A percentile compares a stretch with the other conserved stretches of the same genome.
Conservation (phyloP, 2,888 invertebrate species). For the Drosophila crucigera region DNA sequence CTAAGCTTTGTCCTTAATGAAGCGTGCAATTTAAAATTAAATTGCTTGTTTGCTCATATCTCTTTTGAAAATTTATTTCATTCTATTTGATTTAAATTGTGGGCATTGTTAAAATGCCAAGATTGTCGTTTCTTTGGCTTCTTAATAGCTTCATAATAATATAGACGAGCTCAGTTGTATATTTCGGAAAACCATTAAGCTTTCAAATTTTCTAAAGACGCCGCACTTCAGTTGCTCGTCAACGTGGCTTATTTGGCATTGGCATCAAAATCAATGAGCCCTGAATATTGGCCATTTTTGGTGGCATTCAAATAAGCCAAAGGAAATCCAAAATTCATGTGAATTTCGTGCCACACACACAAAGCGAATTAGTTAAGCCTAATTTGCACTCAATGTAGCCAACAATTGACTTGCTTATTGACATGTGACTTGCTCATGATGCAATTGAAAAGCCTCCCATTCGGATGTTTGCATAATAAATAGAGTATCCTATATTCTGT, state of each 20-base stretch:
- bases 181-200: constrained; percentile 13
- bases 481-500: not conserved
- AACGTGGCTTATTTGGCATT: constrained; percentile 22
- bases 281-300: constrained; percentile 58
- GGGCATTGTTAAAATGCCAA: not conserved
- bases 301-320: constrained; percentile 12
- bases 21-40: not conserved
- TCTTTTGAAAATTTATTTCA: not conserved
- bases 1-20: not conserved
- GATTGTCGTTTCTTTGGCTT: constrained; percentile 3
- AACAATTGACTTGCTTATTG: constrained; percentile 63
- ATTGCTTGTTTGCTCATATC: not conserved
- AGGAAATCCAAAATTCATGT: constrained; percentile 31
- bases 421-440: constrained; percentile 53
- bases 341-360: constrained; percentile 19
- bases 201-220: constrained; percentile 4
- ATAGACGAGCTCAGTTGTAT: constrained; percentile 4
- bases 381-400: constrained; percentile 71
- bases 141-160: not conserved
- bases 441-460: constrained; percentile 54
- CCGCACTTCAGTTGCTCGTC: not conserved
- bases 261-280: constrained; percentile 51
- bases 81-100: not conserved
- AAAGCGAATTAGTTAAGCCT: constrained; percentile 76
- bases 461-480: constrained; percentile 28